Evolutionary conservation across 2,888 invertebrate genomes (phyloP), one percentile per base, ranked within the genome.

Genomic region (Cantharis nigra): DNA sequence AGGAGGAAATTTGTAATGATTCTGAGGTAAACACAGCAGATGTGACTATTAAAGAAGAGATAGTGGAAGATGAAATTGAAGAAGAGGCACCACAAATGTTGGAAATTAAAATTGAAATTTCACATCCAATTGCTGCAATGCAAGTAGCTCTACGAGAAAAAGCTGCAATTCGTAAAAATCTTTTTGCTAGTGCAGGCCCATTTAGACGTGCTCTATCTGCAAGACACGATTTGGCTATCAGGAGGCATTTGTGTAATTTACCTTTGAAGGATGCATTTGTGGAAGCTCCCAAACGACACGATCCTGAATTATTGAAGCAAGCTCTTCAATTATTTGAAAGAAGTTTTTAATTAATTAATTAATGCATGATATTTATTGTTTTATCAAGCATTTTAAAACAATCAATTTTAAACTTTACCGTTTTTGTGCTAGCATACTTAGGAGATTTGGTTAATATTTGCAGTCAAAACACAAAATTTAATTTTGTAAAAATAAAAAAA

Each of bases 171-270:
- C 90, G 93, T 11, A 91, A 91, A 70, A 90, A 89, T 69, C 84
- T 95, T 3, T 91, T 96, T 80, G 91, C 92, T 78, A 93, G 93
- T 84, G 92, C 94, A 65, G 95, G 95, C 16, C 93, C 93, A 65
- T 93, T 92, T 83, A 93, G 95, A 28, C 91, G 95, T 14, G 96
- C 96, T 0, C 87, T 96, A 70, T 95, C 95, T 82, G 96, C 96
- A 9, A 90, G 96, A 16, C 91, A 94, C 72, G 97, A 97, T 86
- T 89, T 96, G 76, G 93, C 94, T 28, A 91, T 96, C 78, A 90
- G 94, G 9, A 89, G 94, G 33, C 93, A 93, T 85, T 87, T 96
- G 69, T 94, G 94, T 84, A 91, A 93, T 82, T 87, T 94, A 82
- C 94, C 94, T 0, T 89, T 92, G 1, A 91, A 91, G 5, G 94